Evolutionary conservation across 2,888 invertebrate species (phyloP).

Genomic region (Leucozona laternaria): DNA sequence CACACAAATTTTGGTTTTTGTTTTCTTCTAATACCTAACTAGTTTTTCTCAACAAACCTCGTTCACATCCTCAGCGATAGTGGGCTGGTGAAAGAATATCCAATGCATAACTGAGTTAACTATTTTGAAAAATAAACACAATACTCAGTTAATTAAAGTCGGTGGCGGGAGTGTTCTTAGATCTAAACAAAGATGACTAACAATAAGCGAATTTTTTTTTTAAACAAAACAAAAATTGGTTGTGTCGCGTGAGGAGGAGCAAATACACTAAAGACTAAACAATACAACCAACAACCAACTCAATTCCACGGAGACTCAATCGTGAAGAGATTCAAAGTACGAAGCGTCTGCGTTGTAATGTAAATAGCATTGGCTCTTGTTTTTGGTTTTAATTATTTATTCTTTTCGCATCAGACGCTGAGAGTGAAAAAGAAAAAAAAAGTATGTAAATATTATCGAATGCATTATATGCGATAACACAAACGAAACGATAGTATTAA

Average conservation of each 20-base stretch:
- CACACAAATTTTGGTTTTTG: neutral
- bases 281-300: slow-evolving; percentile 20
- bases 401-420: slow-evolving; percentile 39
- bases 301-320: slow-evolving; percentile 9
- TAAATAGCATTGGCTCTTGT: slow-evolving; percentile 30
- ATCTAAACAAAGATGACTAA: slow-evolving; percentile 52
- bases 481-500: slow-evolving; percentile 9
- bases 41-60: slow-evolving; percentile 60
- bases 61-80: slow-evolving; percentile 50
- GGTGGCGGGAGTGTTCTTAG: slow-evolving; percentile 15
- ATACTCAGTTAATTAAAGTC: slow-evolving; percentile 10
- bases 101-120: slow-evolving; percentile 53
- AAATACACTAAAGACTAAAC: slow-evolving; percentile 48
- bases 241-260: slow-evolving; percentile 46
- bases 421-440: slow-evolving; percentile 16
- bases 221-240: slow-evolving; percentile 18
- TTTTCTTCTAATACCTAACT: neutral
- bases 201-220: slow-evolving; percentile 27
- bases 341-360: slow-evolving; percentile 48
- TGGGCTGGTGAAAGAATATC: slow-evolving; percentile 67
- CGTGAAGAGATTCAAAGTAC: slow-evolving; percentile 31
- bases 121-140: neutral
- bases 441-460: slow-evolving; percentile 57
- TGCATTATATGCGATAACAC: slow-evolving; percentile 43
- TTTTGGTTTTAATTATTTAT: slow-evolving; percentile 26